Conservation (phyloP, 2,113 vertebrate genomes). For the Neomonachus schauinslandi region DNA sequence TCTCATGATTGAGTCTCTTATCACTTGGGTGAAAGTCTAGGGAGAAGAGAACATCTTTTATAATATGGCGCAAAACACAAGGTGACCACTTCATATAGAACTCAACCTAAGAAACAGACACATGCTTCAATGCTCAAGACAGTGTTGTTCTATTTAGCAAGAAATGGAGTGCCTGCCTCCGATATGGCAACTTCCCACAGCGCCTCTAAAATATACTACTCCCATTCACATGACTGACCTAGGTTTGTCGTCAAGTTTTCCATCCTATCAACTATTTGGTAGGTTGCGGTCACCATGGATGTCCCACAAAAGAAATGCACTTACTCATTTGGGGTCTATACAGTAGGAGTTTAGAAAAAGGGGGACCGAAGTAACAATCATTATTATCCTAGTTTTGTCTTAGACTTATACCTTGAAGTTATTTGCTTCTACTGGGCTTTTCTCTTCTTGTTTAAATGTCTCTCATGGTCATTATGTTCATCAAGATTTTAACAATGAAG, state of each 20-base stretch:
- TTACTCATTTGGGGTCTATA: not conserved
- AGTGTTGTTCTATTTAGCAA: not conserved
- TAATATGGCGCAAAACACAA: not conserved
- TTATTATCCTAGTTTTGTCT: not conserved
- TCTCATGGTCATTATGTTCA: not conserved
- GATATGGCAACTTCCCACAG: not conserved
- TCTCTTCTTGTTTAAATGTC: not conserved
- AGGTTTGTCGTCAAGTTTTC: not conserved
- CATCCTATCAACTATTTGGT: not conserved
- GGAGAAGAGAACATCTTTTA: not conserved
- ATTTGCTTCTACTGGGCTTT: not conserved
- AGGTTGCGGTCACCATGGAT: not conserved
- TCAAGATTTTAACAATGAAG: not conserved
- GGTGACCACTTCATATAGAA: not conserved
- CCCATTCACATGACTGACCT: not conserved
- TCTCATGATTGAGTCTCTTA: not conserved
- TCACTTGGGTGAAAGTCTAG: not conserved
- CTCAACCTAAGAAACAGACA: not conserved
- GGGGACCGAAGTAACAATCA: not conserved
- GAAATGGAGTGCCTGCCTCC: not conserved
- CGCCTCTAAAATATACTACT: not conserved
- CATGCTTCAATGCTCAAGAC: not conserved
- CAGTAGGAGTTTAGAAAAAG: not conserved
- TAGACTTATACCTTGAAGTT: not conserved
- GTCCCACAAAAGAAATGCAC: not conserved